Base-by-base conservation (phyloP, 1,140 invertebrate species). In the Lordiphosa clarofinis region DNA sequence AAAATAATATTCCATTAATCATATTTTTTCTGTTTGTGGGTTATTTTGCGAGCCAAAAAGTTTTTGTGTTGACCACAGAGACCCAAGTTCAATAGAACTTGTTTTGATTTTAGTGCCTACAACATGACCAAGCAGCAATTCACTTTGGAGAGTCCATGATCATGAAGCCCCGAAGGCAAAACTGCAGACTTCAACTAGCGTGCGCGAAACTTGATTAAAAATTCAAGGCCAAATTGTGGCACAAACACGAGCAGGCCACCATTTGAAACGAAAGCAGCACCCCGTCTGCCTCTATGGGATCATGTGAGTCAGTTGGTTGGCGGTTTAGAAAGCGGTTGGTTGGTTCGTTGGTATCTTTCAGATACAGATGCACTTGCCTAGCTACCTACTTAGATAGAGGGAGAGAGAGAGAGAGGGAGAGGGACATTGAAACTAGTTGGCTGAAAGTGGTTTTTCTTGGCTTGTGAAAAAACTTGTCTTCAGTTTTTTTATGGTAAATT, bases 191-290 rank as follows among this genome's bases (percentile, higher is more conserved):
- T 39, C 24, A 50, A 69, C 65, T 68, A 69, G 50, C 44, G 73
- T 61, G 47, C 44, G 73, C 67, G 69, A 84, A 84, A 84, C 78
- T 84, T 86, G 73, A 84, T 84, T 84, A 84, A 73, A 84, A 84
- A 84, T 84, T 84, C 78, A 84, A 84, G 78, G 78, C 78, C 78
- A 84, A 62, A 61, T 73, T 82, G 78, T 82, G 78, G 78, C 78
- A 84, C 59, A 58, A 57, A 53, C 59, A 33, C 39, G 52, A 64
- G 47, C 67, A 31, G 28, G 28, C 28, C 28, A 31, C 28, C 28
- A 31, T 67, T 74, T 79, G 59, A 81, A 74, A 71, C 59, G 57
- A 73, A 48, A 44, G 36, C 31, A 39, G 13, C 46, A 21, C 8
- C 36, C 31, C 10, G 10, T 13, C 8, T 31, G 35, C 12, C 35